phyloP scores from a whole-genome alignment of 2,113 vertebrate species.

The Trachemys scripta region DNA sequence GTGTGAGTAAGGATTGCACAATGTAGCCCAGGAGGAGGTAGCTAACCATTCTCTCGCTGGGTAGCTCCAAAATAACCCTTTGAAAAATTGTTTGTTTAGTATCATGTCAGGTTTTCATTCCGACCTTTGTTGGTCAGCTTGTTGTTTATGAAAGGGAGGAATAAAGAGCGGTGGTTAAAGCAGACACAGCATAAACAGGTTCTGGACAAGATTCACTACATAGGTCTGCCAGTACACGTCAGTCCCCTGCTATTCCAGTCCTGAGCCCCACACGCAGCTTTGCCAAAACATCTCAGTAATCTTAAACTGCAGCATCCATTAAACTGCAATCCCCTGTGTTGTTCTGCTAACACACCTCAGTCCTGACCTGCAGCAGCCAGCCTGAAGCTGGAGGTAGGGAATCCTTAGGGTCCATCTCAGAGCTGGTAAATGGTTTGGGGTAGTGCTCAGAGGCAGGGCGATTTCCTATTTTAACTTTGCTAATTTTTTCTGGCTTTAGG shows the following conservation, averaged over 20 bases:
- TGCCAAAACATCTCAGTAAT: not conserved
- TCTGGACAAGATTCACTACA: not conserved
- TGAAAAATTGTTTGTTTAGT: not conserved
- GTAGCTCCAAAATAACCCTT: not conserved
- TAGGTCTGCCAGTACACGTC: not conserved
- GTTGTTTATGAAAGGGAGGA: not conserved
- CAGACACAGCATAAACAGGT: not conserved
- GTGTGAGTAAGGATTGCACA: not conserved
- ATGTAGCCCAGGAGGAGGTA: not conserved
- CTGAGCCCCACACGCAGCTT: not conserved
- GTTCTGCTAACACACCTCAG: not conserved
- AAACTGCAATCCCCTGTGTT: too few species aligned
- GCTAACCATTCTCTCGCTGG: not conserved
- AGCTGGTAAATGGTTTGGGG: not conserved
- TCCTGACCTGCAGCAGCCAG: constrained; percentile 28
- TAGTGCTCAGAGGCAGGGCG: constrained; percentile 16
- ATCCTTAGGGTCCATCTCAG: not conserved
- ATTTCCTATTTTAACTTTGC: constrained; percentile 46
- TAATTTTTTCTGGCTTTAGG: constrained; percentile 56
- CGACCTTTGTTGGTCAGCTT: not conserved
- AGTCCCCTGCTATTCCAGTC: not conserved
- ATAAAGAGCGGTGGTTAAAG: not conserved
- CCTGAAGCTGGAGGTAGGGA: not conserved
- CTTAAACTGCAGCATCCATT: not conserved
- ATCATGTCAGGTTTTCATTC: not conserved